Percentiles rank a stretch among this genome's conserved stretches.
Evolutionary conservation across 2,113 vertebrate species (phyloP).

Genomic region (Merops nubicus): DNA sequence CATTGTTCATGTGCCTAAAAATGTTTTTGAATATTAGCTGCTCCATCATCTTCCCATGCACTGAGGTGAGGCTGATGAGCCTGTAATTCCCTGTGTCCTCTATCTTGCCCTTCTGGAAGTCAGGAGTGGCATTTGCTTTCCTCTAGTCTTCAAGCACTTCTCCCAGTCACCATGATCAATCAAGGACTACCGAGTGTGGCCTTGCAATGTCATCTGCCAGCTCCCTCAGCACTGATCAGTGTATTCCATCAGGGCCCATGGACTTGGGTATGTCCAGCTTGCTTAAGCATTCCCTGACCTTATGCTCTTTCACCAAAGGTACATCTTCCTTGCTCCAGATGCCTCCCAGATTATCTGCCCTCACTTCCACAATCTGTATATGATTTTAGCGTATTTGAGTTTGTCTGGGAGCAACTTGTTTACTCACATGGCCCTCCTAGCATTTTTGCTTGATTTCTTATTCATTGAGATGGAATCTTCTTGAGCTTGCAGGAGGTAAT

Average conservation of each 20-base stretch:
- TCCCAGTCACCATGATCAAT: too few relatives aligned
- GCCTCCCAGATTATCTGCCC: background rate
- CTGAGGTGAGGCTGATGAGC: too few relatives aligned
- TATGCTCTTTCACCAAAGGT: background rate
- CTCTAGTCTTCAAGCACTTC: too few relatives aligned
- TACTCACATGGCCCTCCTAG: background rate
- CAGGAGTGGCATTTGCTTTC: too few relatives aligned
- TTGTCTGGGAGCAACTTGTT: background rate
- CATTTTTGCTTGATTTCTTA: background rate
- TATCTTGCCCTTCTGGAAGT: too few relatives aligned
- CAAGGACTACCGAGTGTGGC: too few relatives aligned
- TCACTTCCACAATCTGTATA: background rate
- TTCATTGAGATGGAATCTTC: background rate
- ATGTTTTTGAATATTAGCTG: too few relatives aligned
- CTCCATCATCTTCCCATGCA: too few relatives aligned
- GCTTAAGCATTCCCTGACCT: background rate
- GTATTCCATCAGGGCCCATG: background rate
- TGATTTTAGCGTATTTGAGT: background rate
- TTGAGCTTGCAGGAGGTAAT: background rate
- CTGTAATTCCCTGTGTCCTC: too few relatives aligned
- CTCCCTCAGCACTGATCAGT: background rate
- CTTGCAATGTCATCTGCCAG: too few relatives aligned
- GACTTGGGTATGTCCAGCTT: background rate
- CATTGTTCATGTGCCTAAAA: too few relatives aligned
- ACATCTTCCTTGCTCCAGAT: background rate